phyloP scores from a whole-genome alignment of 2,113 vertebrate genomes.

The Urocynchramus pylzowi region DNA sequence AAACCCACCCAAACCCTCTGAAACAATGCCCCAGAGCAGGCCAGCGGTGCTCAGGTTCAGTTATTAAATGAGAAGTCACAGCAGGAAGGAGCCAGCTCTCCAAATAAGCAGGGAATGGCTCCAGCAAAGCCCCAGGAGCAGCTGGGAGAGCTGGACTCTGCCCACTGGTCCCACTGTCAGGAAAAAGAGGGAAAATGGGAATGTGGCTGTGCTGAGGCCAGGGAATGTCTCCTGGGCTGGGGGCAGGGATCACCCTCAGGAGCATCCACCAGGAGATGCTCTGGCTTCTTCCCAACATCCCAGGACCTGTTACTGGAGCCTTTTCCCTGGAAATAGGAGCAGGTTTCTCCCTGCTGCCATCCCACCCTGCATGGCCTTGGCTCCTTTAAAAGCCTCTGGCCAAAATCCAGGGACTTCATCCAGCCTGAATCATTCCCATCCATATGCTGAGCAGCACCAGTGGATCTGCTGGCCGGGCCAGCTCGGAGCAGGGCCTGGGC shows the following conservation, averaged over 20 bases:
- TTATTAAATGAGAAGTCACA: background rate
- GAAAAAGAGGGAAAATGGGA: background rate
- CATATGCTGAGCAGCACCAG: background rate
- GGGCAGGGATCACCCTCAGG: background rate
- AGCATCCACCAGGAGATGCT: background rate
- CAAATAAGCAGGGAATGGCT: background rate
- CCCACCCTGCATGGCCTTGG: background rate
- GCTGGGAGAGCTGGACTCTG: background rate
- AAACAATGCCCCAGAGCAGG: background rate
- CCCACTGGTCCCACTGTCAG: background rate
- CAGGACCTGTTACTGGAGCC: background rate
- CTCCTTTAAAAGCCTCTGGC: background rate
- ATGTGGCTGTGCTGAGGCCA: background rate
- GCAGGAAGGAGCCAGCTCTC: background rate
- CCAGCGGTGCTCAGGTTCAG: background rate
- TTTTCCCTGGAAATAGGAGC: background rate
- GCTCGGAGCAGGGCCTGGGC: background rate
- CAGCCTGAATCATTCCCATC: conserved; percentile 30
- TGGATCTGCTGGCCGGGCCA: background rate
- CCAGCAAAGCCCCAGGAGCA: background rate
- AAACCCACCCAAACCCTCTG: background rate
- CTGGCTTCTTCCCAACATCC: background rate
- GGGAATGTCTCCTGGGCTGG: background rate
- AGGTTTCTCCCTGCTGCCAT: background rate
- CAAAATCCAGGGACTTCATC: background rate